Conservation (phyloP, 2,113 vertebrate species). For the Malurus alboscapulatus region DNA sequence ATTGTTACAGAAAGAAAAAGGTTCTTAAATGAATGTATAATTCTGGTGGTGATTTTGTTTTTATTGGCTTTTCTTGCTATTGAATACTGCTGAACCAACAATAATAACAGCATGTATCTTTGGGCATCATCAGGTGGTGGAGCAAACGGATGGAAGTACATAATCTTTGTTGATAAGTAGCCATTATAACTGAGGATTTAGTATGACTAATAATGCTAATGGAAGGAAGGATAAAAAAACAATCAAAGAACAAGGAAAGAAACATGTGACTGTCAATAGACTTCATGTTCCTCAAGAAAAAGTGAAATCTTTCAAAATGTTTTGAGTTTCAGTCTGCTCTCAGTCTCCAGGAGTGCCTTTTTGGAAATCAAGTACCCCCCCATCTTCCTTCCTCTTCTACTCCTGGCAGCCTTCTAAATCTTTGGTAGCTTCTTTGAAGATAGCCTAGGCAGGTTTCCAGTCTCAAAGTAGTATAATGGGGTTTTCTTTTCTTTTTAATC, state of each 20-base stretch:
- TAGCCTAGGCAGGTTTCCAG: not conserved
- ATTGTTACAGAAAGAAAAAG: not conserved
- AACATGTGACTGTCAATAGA: not conserved
- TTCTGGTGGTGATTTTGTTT: not conserved
- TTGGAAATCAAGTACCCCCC: not conserved
- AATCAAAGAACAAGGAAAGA: not conserved
- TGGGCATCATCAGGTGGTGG: not conserved
- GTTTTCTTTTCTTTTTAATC: not conserved
- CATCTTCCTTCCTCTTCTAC: not conserved
- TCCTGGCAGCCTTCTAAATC: not conserved
- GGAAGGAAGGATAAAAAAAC: not conserved
- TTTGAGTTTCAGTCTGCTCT: slow-evolving; percentile 36
- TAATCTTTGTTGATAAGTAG: not conserved
- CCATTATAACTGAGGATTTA: not conserved
- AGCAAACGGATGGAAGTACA: not conserved
- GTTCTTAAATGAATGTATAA: not conserved
- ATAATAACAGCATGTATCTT: not conserved
- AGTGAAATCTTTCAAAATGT: not conserved
- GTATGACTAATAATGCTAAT: not conserved
- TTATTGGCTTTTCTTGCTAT: not conserved
- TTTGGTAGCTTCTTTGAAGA: not conserved
- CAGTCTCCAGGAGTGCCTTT: not conserved
- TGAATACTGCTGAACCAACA: slow-evolving; percentile 3
- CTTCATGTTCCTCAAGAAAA: not conserved
- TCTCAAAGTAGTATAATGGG: not conserved